Evolutionary conservation across 2,888 invertebrate species (phyloP).

Genomic region (Noctua janthina): DNA sequence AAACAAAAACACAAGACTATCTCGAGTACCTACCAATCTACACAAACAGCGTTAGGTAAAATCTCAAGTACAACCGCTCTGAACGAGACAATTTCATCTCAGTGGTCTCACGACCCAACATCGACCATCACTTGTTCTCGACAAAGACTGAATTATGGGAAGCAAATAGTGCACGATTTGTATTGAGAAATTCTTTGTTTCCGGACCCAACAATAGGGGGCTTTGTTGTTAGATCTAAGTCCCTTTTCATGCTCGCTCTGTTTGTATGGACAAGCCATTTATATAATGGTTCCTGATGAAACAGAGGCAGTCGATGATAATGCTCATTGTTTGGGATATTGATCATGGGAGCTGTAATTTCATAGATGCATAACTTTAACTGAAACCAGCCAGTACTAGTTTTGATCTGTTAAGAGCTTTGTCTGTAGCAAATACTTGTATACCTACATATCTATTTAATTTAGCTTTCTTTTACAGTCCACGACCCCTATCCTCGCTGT

Average conservation of each 20-base stretch:
- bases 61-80: not conserved
- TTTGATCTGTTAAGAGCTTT: not conserved
- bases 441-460: not conserved
- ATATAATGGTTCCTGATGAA: conserved; percentile 2
- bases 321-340: conserved; percentile 27
- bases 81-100: conserved; percentile 30
- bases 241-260: conserved; percentile 29
- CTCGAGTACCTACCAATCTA: not conserved
- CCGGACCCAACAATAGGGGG: conserved; percentile 40
- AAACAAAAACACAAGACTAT: not conserved
- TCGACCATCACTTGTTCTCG: conserved; percentile 48
- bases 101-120: conserved; percentile 32
- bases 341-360: conserved; percentile 13
- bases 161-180: conserved; percentile 56
- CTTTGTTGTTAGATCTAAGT: conserved; percentile 39
- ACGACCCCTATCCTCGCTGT: not conserved
- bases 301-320: conserved; percentile 11
- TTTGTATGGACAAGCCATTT: conserved; percentile 42
- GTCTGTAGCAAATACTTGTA: not conserved
- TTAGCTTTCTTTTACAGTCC: not conserved
- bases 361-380: not conserved
- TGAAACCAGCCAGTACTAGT: not conserved
- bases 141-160: conserved; percentile 54
- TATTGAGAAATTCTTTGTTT: conserved; percentile 57
- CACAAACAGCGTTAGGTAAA: conserved; percentile 3